These are phyloP conservation scores for Phocoena phocoena DNA, from an alignment of 2,113 vertebrate genomes.

Conservation along the genomic window DNA sequence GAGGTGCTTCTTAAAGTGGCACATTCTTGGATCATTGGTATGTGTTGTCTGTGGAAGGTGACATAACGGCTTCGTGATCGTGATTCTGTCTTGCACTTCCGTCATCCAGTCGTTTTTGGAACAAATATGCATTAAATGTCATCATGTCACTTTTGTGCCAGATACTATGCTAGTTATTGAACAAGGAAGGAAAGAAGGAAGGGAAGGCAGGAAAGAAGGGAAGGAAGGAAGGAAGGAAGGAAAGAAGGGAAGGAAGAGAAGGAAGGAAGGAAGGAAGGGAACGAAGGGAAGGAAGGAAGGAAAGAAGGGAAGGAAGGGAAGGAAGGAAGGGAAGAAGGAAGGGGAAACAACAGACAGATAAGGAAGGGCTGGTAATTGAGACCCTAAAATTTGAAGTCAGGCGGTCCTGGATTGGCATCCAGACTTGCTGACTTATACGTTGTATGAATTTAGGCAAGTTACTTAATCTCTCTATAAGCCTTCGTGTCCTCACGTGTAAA, in stretches of 20 bases:
- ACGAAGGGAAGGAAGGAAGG: too few species aligned
- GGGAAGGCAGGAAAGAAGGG: too few species aligned
- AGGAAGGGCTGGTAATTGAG: not conserved
- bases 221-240: rapidly evolving
- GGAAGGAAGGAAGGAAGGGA: rapidly evolving
- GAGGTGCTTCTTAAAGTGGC: not conserved
- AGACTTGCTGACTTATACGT: not conserved
- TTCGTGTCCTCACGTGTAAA: not conserved
- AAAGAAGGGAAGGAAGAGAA: rapidly evolving
- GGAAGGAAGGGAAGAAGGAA: rapidly evolving
- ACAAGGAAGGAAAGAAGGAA: not conserved
- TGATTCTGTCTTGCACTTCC: not conserved
- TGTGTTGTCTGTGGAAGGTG: not conserved
- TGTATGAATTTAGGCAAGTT: not conserved
- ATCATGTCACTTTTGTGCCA: not conserved
- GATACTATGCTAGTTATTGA: not conserved
- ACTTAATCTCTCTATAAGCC: not conserved
- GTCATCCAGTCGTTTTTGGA: not conserved
- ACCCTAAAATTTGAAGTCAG: not conserved
- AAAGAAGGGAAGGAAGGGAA: not conserved
- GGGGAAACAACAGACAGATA: not conserved
- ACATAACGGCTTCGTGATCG: not conserved
- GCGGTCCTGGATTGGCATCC: not conserved
- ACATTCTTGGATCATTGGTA: not conserved
- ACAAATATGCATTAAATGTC: not conserved